These are phyloP conservation scores for Operophtera brumata DNA, from an alignment of 2,888 invertebrate genomes.

Conservation along the genomic window DNA sequence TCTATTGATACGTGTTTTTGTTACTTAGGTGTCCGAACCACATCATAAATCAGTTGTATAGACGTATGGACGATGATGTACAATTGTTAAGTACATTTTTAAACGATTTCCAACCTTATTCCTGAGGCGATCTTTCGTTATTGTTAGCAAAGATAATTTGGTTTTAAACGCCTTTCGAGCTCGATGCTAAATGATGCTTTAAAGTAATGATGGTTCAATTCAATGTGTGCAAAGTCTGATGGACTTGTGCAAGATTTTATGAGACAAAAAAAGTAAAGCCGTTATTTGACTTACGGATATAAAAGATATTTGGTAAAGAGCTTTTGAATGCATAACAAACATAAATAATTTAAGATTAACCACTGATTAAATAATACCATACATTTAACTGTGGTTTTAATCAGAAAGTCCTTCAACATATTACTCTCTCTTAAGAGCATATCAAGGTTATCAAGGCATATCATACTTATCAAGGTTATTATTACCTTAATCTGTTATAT, in stretches of 20 bases:
- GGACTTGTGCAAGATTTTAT: constrained; percentile 45
- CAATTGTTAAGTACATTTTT: constrained; percentile 29
- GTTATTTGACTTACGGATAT: too few relatives aligned
- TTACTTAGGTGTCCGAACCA: constrained; percentile 72
- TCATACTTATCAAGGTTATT: too few relatives aligned
- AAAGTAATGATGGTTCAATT: constrained; percentile 70
- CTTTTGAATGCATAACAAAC: too few relatives aligned
- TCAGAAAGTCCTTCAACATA: too few relatives aligned
- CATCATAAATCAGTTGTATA: constrained; percentile 75
- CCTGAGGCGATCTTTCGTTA: background rate
- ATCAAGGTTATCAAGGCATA: too few relatives aligned
- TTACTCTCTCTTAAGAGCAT: too few relatives aligned
- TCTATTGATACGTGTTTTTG: constrained; percentile 73
- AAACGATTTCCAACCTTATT: constrained; percentile 42
- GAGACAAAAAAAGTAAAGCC: constrained; percentile 27
- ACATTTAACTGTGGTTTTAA: too few relatives aligned
- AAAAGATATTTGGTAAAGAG: too few relatives aligned
- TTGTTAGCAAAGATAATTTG: constrained; percentile 11
- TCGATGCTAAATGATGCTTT: constrained; percentile 62
- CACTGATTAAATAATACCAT: too few relatives aligned
- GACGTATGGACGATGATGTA: constrained; percentile 42
- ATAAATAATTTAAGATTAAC: too few relatives aligned
- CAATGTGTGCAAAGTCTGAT: constrained; percentile 56
- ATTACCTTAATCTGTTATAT: too few relatives aligned
- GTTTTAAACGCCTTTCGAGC: constrained; percentile 37